Percentiles rank a stretch among this genome's conserved stretches.
Evolutionary conservation across 1,140 invertebrate species (phyloP).

Genomic region (Daktulosphaira vitifoliae): DNA sequence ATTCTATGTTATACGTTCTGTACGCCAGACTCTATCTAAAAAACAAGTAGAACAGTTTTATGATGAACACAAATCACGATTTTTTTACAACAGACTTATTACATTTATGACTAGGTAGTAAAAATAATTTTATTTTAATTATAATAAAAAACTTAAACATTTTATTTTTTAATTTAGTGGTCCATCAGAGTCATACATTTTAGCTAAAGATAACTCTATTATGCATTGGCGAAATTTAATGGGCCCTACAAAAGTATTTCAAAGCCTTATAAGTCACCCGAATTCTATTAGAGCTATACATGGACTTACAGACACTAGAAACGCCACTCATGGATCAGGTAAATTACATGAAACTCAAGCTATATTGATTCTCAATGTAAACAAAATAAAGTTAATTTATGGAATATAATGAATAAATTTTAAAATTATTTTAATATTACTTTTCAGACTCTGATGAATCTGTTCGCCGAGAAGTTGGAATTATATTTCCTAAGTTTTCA

Average conservation of each 20-base stretch:
- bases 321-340: constrained; percentile 86
- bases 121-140: neutral
- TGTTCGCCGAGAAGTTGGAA: constrained; percentile 63
- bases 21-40: constrained; percentile 52
- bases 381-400: neutral
- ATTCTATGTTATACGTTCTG: constrained; percentile 66
- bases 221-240: constrained; percentile 68
- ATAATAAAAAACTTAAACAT: neutral
- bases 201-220: constrained; percentile 67
- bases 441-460: constrained; percentile 67
- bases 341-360: constrained; percentile 29
- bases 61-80: constrained; percentile 69
- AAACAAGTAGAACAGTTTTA: constrained; percentile 70
- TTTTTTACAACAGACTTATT: constrained; percentile 78
- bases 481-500: constrained; percentile 76
- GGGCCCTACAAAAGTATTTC: constrained; percentile 80
- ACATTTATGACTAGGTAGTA: constrained; percentile 74
- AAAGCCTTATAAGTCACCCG: constrained; percentile 67
- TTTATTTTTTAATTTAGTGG: constrained; percentile 54
- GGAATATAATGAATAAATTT: neutral
- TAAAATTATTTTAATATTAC: constrained; percentile 25
- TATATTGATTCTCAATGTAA: constrained; percentile 6
- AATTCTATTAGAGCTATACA: constrained; percentile 67
- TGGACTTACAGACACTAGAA: constrained; percentile 84
- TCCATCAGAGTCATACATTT: constrained; percentile 64